Conservation (phyloP, 1,140 invertebrate genomes). For the Yoshiicerus persimilis region DNA sequence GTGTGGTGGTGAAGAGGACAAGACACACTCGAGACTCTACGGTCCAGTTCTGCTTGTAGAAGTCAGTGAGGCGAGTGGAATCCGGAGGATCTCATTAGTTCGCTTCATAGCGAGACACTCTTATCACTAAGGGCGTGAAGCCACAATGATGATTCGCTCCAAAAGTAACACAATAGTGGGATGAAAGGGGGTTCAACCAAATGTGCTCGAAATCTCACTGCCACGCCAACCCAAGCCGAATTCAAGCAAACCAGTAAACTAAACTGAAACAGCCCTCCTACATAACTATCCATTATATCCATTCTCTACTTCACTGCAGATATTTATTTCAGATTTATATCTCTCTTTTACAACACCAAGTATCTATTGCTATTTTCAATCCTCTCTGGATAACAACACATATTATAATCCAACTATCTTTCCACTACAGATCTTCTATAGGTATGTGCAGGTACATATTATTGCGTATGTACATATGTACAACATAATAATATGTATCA, state of each 20-base stretch:
- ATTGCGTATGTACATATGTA: neutral
- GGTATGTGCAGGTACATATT: neutral
- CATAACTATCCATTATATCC: neutral
- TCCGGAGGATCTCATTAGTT: conserved; percentile 32
- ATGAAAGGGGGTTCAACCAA: conserved; percentile 29
- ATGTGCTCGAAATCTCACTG: conserved; percentile 23
- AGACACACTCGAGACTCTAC: conserved; percentile 3
- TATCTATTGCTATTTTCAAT: neutral
- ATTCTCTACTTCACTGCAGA: neutral
- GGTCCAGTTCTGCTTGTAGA: conserved; percentile 10
- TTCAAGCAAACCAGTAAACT: neutral
- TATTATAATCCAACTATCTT: neutral
- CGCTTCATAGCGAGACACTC: conserved; percentile 23
- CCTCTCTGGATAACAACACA: neutral
- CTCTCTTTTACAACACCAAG: neutral
- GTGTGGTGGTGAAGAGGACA: conserved; percentile 4
- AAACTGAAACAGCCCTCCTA: neutral
- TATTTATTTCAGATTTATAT: neutral
- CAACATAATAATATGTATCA: neutral
- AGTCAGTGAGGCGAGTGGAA: conserved; percentile 13
- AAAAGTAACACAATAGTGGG: conserved; percentile 34
- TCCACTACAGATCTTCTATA: neutral
- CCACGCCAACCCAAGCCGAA: neutral
- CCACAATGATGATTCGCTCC: conserved; percentile 34
- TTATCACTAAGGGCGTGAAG: conserved; percentile 35